phyloP scores from a whole-genome alignment of 2,888 invertebrate genomes.

The Nemotelus pantherinus region DNA sequence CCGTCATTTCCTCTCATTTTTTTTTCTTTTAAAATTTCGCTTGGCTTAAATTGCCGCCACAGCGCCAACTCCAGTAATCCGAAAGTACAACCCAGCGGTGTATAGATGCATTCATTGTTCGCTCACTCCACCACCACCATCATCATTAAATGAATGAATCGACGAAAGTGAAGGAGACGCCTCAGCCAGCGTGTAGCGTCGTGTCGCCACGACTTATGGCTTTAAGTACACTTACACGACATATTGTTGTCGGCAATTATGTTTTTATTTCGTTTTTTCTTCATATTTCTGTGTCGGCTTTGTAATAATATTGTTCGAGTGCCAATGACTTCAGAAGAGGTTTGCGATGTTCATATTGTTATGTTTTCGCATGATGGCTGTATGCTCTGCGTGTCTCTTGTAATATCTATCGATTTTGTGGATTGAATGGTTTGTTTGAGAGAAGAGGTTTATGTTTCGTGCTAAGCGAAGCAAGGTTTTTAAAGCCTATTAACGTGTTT shows the following conservation, averaged over 20 bases:
- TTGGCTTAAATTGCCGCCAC: too few species aligned
- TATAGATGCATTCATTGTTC: neutral
- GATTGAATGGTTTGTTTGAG: too few species aligned
- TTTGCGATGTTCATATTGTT: too few species aligned
- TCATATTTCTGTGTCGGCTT: slow-evolving; percentile 20
- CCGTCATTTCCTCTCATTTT: neutral
- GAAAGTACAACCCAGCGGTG: too few species aligned
- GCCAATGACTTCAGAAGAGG: slow-evolving; percentile 12
- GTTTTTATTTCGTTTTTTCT: slow-evolving; percentile 23
- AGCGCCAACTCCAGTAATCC: too few species aligned
- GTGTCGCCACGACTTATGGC: neutral
- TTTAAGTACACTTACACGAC: slow-evolving; percentile 20
- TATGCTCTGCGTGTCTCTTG: too few species aligned
- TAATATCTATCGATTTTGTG: too few species aligned
- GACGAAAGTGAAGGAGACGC: neutral
- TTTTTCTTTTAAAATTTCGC: neutral
- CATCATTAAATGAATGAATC: neutral
- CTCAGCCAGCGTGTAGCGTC: neutral
- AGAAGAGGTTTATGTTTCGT: too few species aligned
- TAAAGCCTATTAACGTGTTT: too few species aligned
- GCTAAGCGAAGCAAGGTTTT: too few species aligned
- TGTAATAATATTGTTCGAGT: slow-evolving; percentile 24
- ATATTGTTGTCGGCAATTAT: slow-evolving; percentile 35
- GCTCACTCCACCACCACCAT: neutral
- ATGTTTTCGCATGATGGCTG: too few species aligned